Base-by-base conservation (phyloP, 2,113 vertebrate genomes). In the Nasalis larvatus region DNA sequence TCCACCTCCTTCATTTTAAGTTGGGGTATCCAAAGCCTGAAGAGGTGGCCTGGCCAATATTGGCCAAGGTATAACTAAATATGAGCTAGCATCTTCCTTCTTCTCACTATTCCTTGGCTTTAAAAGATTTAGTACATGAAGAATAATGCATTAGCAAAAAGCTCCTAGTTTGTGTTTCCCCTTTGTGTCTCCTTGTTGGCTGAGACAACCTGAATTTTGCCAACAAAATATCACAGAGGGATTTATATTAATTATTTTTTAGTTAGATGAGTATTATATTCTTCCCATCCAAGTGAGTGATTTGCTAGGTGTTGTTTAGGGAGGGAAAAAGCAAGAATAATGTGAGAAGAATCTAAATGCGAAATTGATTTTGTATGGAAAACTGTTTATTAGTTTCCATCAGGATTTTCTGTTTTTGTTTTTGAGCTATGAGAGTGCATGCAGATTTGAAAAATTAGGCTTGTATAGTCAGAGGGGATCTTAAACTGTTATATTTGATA, bases 401-500 rank as follows among this genome's bases (percentile, higher is more conserved):
- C 58, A 87, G 52, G 74, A 78, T 92, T 94, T 94, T 87, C 49
- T 91, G 47, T 88, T 95, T 83, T 74, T 87, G 52, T 97, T 96
- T 93, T 97, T 92, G 94, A 91, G 25, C 84, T 96, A 63, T 95
- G 91, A 86, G 76, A 98, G 94, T 96, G 82, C 76, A 58, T 96
- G 27, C 71, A 97, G 56, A 96, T 87, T 88, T 45, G 60, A 96
- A 88, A 98, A 98, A 86, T 92, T 88, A 95, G 83, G 80, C 76
- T 97, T 96, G 92, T 91, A 60, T 92, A 98, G 91, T 96, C 54
- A 40, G 73, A 94, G 49, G 58, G 37, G 90, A 45, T 93, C 25
- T 96, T 97, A 90, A 56, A 85, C 78, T 98, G 97, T 98, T 96
- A 58, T 90, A 32, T 97, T 97, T 97, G 73, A 69, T 98, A 52